A percentile compares a stretch with the other conserved stretches of the same genome.
Conservation (phyloP, 2,113 vertebrate species). For the rabbit (Oryctolagus cuniculus) region mOryCun1.1 NC_091435.1:92169001-92169500, state of each 20-base stretch:
- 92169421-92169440: not conserved
- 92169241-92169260: not conserved
- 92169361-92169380: not conserved
- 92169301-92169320: not conserved
- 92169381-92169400: not conserved
- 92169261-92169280: not conserved
- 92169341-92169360: not conserved
- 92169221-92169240: not conserved
- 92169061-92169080: not conserved
- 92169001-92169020: not conserved
- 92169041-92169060: not conserved
- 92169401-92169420: not conserved
- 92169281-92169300: slow-evolving; percentile 11
- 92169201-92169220: not conserved
- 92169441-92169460: slow-evolving; percentile 33
- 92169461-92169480: slow-evolving; percentile 53
- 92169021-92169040: not conserved
- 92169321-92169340: not conserved
- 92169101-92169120: not conserved
- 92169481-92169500: slow-evolving; percentile 65
- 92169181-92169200: not conserved
- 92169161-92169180: not conserved
- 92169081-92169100: not conserved
- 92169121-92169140: not conserved
- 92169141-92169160: not conserved